Evolutionary conservation across 2,113 vertebrate genomes (phyloP).

Genomic region (Sisor rabdophorus): DNA sequence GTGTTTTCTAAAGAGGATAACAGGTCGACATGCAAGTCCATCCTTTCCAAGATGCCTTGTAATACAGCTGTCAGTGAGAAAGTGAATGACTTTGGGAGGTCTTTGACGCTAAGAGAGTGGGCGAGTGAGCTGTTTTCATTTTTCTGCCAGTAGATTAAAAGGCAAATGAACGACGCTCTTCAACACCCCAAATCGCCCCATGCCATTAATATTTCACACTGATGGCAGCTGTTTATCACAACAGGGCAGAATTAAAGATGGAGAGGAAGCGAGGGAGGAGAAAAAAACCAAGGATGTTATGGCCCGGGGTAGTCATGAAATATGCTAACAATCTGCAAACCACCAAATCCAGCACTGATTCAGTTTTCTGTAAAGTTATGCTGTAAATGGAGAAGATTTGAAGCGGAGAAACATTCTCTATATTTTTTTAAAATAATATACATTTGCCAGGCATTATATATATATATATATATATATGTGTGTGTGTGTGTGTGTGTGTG

Average conservation of each 20-base stretch:
- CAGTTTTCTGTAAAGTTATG: constrained; percentile 27
- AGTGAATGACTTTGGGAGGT: constrained; percentile 72
- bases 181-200: constrained; percentile 74
- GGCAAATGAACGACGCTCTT: constrained; percentile 76
- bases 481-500: no score
- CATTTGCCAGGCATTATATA: neutral
- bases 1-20: constrained; percentile 60
- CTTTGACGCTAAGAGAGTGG: constrained; percentile 67
- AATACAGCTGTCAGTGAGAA: constrained; percentile 71
- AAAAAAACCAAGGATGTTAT: constrained; percentile 45
- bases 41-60: constrained; percentile 54
- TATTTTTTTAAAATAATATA: constrained; percentile 32
- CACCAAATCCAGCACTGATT: constrained; percentile 21
- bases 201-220: constrained; percentile 77
- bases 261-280: constrained; percentile 38
- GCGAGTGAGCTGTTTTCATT: constrained; percentile 65
- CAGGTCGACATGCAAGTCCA: constrained; percentile 55
- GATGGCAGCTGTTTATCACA: constrained; percentile 77
- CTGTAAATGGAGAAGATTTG: constrained; percentile 7
- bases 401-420: neutral
- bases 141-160: constrained; percentile 76
- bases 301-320: constrained; percentile 48
- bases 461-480: no score
- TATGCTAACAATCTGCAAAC: constrained; percentile 35
- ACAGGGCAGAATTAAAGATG: constrained; percentile 67